Base-by-base conservation (phyloP, 2,797 vertebrate genomes). In the Propithecus perrieri region DNA sequence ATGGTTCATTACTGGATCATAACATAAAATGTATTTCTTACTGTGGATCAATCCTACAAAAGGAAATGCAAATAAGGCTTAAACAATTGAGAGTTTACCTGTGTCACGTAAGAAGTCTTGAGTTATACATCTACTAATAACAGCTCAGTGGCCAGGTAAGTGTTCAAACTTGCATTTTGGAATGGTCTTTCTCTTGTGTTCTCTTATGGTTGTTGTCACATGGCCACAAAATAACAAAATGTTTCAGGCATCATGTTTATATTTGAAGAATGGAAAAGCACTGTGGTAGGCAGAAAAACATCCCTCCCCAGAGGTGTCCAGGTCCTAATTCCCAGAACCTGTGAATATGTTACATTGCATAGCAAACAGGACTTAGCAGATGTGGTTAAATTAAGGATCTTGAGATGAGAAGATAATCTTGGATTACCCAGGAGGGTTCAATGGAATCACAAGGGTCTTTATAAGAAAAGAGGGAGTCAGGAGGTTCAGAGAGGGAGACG, bases 261-360 rank as follows among this genome's bases (percentile, higher is more conserved):
- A 72, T 75, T 61, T 46, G 5, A 63, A 43, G 28, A 92, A n/a
- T 67, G 5, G 7, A 26, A 67, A 80, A 57, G 55, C 17, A 46
- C 15, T n/a, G 20, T 61, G 4, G 2, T 35, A 48, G 79, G 26
- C 5, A 55, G 59, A 26, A 55, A 46, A 53, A 79, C 9, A 2
- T 5, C 30, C 7, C 10, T 24, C 6, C 13, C 2, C 26, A 61
- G 78, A 63, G 8, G 46, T 12, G 4, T 2, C 13, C 4, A 1
- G 12, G 5, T 22, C 12, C 2, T 53, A 28, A 30, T 26, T 4
- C 4, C 9, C 13, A 12, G 26, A 95, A 50, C 17, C n/a, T 63
- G 10, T 78, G 48, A 69, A 24, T 43, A 26, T 75, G n/a, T 38
- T 65, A 5, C 26, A 20, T 74, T 85, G 24, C 15, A 3, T 4